A percentile compares a stretch with the other conserved stretches of the same genome.
Evolutionary conservation across 2,797 vertebrate species (phyloP).

Genomic region (Mormyrops attenuatus): DNA sequence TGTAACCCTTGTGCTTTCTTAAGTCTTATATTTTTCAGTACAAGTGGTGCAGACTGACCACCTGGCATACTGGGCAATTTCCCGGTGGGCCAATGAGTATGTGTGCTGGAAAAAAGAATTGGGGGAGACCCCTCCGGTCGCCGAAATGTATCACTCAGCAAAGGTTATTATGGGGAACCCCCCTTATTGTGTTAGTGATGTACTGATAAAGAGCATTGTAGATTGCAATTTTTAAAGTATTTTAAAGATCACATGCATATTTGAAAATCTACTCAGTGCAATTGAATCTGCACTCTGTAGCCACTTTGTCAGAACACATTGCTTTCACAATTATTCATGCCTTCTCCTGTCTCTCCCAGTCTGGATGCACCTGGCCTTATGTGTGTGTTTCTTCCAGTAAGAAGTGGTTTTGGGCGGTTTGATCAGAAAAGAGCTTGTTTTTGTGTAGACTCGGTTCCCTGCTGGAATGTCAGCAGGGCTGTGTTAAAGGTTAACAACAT

Average conservation of each 20-base stretch:
- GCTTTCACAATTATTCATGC: conserved; percentile 8
- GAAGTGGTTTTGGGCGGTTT: conserved; percentile 15
- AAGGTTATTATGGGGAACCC: not conserved
- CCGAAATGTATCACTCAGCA: not conserved
- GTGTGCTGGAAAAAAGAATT: not conserved
- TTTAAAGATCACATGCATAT: not conserved
- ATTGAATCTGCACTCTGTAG: not conserved
- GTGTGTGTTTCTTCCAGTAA: not conserved
- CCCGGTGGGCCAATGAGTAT: not conserved
- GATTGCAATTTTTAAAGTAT: not conserved
- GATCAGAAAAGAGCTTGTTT: conserved; percentile 13
- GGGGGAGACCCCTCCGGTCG: not conserved
- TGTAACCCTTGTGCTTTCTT: not conserved
- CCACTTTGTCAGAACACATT: not conserved
- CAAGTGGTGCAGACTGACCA: not conserved
- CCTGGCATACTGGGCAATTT: not conserved
- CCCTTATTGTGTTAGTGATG: not conserved
- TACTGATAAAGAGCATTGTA: not conserved
- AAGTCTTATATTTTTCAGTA: not conserved
- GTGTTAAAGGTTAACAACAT: conserved; percentile 12
- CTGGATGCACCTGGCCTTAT: conserved; percentile 16
- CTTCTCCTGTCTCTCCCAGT: not conserved
- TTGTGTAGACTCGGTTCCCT: not conserved
- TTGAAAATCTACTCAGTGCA: not conserved
- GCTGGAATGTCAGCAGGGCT: not conserved